Conservation (phyloP, 2,888 invertebrate genomes). For the Myathropa florea region DNA sequence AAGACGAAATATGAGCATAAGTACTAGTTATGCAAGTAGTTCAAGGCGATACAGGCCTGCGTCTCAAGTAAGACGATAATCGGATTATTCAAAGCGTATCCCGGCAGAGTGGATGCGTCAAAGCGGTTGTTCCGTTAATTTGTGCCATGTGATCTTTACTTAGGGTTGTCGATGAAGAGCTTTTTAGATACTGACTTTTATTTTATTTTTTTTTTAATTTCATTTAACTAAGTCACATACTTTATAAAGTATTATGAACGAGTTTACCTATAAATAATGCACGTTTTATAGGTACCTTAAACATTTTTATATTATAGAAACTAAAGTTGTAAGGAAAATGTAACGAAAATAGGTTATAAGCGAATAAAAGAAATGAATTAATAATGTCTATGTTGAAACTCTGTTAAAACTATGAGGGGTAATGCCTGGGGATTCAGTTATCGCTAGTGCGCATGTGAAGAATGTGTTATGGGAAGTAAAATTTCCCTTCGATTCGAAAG, state of each 20-base stretch:
- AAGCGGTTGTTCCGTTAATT: constrained; percentile 25
- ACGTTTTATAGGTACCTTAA: constrained; percentile 9
- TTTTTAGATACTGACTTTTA: constrained; percentile 11
- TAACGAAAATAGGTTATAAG: constrained; percentile 3
- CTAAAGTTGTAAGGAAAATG: constrained; percentile 3
- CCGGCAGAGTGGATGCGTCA: background rate
- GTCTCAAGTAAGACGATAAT: constrained; percentile 48
- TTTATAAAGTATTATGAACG: constrained; percentile 40
- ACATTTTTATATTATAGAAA: constrained; percentile 28
- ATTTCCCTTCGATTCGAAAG: background rate
- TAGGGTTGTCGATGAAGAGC: constrained; percentile 33
- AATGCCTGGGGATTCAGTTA: background rate
- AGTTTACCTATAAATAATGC: background rate
- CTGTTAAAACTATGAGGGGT: background rate
- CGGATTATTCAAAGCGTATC: background rate
- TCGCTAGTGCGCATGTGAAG: background rate
- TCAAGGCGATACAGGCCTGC: constrained; percentile 57
- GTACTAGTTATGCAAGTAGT: constrained; percentile 75
- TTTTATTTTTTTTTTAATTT: background rate
- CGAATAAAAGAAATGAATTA: background rate
- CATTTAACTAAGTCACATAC: constrained; percentile 23
- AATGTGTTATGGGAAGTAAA: background rate
- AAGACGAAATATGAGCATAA: constrained; percentile 74
- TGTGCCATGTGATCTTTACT: constrained; percentile 65
- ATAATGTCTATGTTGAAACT: background rate